Base-by-base conservation (phyloP, 2,888 invertebrate species). In the Peribatodes rhomboidaria region DNA sequence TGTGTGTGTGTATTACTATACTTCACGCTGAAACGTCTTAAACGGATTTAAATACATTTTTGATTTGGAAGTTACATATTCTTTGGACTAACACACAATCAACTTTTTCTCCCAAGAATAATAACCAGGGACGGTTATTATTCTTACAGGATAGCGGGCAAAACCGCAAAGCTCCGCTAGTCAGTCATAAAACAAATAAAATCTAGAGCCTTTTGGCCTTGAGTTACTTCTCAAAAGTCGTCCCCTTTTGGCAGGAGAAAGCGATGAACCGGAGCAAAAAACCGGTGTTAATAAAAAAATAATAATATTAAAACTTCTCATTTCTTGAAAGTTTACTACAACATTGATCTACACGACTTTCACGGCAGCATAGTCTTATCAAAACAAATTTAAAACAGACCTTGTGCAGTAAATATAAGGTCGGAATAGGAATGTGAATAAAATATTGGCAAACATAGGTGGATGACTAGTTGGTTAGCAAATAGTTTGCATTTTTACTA, bases 261-360 rank as follows among this genome's bases (percentile, higher is more conserved):
- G 71, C 33, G 6, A 0, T 16, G 8, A 62, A 68, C 52, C 66
- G 52, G 64, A 58, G 47, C 64, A 61, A 39, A 46, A 20, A 62
- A 62, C 68, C 64, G 64, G 66, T 61, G 47, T 20, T 31, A 55
- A 46, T 50, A 65, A 53, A 53, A 46, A 57, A 64, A 67, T 72
- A 65, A n/a, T n/a, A 65, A 68, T 58, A 66, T 62, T 50, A 61
- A 67, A 66, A 16, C 55, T 39, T 53, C 52, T 53, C 63, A 65
- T 68, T 63, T 69, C 63, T 69, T 65, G 68, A 66, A 67, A 69
- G 66, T 68, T 65, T 69, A 65, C 68, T 57, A 66, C 64, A 66
- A 65, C 33, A 65, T 63, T 65, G 49, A 64, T 62, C 61, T 66
- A 62, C 27, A 27, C n/a, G n/a, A 64, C 67, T 72, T 68, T 72